Evolutionary conservation across 2,888 invertebrate species (phyloP).

Genomic region (Macaria liturata): DNA sequence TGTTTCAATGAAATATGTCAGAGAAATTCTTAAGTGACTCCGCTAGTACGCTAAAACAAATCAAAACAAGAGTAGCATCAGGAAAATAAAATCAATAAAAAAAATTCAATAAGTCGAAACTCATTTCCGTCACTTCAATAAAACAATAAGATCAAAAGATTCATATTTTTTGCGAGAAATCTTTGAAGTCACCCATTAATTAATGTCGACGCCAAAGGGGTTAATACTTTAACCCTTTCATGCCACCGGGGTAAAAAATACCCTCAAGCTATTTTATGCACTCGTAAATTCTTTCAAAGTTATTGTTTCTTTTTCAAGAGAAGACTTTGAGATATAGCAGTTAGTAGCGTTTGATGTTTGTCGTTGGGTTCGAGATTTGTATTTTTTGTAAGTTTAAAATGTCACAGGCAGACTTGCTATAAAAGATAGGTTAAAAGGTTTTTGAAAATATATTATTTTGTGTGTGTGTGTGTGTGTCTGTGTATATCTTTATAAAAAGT

Average conservation of each 20-base stretch:
- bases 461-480: too few species aligned
- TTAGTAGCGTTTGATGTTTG: conserved; percentile 75
- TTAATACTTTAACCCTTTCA: conserved; percentile 68
- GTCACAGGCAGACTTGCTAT: neutral
- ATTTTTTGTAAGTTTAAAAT: neutral
- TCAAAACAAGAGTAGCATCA: too few species aligned
- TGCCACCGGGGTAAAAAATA: conserved; percentile 53
- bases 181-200: conserved; percentile 72
- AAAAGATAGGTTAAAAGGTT: too few species aligned
- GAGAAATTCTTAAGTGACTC: too few species aligned
- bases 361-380: conserved; percentile 35
- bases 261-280: conserved; percentile 67
- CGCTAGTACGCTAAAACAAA: too few species aligned
- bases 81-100: neutral
- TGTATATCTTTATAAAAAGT: too few species aligned
- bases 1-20: too few species aligned
- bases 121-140: conserved; percentile 38
- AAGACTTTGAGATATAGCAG: conserved; percentile 75
- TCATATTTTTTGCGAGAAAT: conserved; percentile 50
- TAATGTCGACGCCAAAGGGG: conserved; percentile 71
- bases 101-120: conserved; percentile 29
- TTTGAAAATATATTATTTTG: too few species aligned
- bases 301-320: conserved; percentile 75
- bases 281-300: conserved; percentile 69
- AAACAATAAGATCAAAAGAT: conserved; percentile 66